Percentiles rank a stretch among this genome's conserved stretches.
Conservation (phyloP, 2,888 invertebrate species). For the Pheosia tremula region DNA sequence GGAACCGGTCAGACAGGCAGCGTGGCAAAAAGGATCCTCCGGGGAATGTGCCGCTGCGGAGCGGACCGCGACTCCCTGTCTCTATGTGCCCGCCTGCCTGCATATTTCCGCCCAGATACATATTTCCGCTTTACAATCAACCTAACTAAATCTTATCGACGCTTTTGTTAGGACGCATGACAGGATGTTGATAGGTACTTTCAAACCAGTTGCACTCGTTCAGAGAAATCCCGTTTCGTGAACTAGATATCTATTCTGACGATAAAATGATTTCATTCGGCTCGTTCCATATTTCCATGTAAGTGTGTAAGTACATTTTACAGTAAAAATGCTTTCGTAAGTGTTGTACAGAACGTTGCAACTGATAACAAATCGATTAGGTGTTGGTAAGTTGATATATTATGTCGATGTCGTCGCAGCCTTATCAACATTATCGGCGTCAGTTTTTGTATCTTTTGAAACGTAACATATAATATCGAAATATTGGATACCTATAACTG, state of each 20-base stretch:
- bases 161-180: constrained; percentile 15
- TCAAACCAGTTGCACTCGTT: background rate
- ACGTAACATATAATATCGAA: background rate
- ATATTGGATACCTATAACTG: background rate
- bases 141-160: constrained; percentile 21
- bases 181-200: constrained; percentile 20
- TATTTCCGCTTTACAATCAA: constrained; percentile 62
- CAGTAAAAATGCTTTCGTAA: background rate
- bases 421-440: constrained; percentile 36
- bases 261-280: background rate
- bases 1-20: constrained; percentile 70
- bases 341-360: background rate
- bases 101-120: constrained; percentile 54
- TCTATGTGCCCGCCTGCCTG: constrained; percentile 46
- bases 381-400: constrained; percentile 22
- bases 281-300: background rate
- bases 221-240: background rate
- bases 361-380: constrained; percentile 35
- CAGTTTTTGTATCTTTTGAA: constrained; percentile 21
- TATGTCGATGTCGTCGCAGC: constrained; percentile 23
- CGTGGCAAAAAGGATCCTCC: constrained; percentile 70
- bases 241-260: background rate
- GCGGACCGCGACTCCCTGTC: constrained; percentile 19
- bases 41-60: constrained; percentile 57
- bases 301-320: background rate